Evolutionary conservation across 2,113 vertebrate species (phyloP).

Genomic region (Oncorhynchus tshawytscha): DNA sequence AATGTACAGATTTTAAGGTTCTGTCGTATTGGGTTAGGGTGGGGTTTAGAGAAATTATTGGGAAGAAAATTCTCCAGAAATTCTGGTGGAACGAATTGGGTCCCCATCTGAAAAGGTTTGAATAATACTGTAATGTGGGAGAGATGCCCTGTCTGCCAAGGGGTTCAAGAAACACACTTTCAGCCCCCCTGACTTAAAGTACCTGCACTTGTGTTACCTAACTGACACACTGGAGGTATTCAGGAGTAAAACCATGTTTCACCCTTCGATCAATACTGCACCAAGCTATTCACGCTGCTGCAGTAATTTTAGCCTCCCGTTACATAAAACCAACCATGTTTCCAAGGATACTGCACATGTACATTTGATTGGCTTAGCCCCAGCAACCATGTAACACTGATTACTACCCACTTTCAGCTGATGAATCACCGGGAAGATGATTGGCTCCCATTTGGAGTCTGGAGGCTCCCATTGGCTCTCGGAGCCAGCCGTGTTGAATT

Average conservation of each 20-base stretch:
- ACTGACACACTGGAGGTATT: slow-evolving; percentile 11
- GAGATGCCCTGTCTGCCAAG: neutral
- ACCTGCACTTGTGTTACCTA: neutral
- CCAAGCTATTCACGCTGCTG: slow-evolving; percentile 35
- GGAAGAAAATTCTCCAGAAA: too few relatives aligned
- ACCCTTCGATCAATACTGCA: slow-evolving; percentile 40
- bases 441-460: neutral
- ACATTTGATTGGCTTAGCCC: slow-evolving; percentile 42
- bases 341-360: slow-evolving; percentile 47
- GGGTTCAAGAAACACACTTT: neutral
- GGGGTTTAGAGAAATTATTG: too few relatives aligned
- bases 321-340: slow-evolving; percentile 56
- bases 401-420: slow-evolving; percentile 21
- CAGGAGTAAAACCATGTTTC: slow-evolving; percentile 33
- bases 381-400: slow-evolving; percentile 31
- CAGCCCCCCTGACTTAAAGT: neutral
- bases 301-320: slow-evolving; percentile 57
- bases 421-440: slow-evolving; percentile 16
- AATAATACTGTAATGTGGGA: too few relatives aligned
- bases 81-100: too few relatives aligned
- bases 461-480: neutral
- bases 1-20: neutral
- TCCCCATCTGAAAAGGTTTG: too few relatives aligned
- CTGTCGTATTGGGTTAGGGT: neutral
- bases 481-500: neutral